Base-by-base conservation (phyloP, 2,113 vertebrate genomes). In the Panurus biarmicus region DNA sequence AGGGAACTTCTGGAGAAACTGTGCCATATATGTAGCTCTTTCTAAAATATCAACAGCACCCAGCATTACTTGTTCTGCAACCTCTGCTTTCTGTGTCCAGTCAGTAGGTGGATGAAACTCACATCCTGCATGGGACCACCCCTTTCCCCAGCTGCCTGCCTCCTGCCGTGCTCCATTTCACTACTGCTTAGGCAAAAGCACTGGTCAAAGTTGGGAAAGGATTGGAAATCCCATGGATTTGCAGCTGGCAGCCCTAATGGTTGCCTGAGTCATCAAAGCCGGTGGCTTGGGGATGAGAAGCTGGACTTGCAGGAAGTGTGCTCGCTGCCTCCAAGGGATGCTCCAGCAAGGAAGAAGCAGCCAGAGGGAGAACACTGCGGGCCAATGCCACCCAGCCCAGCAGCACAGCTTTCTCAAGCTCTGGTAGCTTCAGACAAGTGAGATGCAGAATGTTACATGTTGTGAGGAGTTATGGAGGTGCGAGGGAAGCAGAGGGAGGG, bases 81-180 rank as follows among this genome's bases (percentile, higher is more conserved):
- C 44, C 6, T 5, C 67, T 83, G 75, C 48, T 51, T 87, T 73
- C 54, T 58, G 58, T 3, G 7, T 62, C 79, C 36, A 36, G 67
- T 7, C 3, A 7, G 50, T 11, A 75, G 57, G 44, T 8, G 42
- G 65, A 57, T 53, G 51, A 71, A 61, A 35, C 12, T 87, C 36
- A 4, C 38, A 35, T 11, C 21, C 71, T 1, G 0, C 0, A 0
- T 0, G 2, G n/a, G 61, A 35, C 38, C 31, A 20, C 20, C 12
- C 28, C 20, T 75, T 80, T 42, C 35, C 48, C 51, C 31, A 29
- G 0, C 14, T 9, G 1, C 40, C 42, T 0, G 1, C 40, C 17
- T 74, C 60, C 44, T 42, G 58, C 36, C 25, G 12, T 5, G 42
- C n/a, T 78, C 66, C 1, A 2, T 77, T 85, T 29, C 11, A 6